phyloP scores from a whole-genome alignment of 2,888 invertebrate species.

The Andrena bicolor region DNA sequence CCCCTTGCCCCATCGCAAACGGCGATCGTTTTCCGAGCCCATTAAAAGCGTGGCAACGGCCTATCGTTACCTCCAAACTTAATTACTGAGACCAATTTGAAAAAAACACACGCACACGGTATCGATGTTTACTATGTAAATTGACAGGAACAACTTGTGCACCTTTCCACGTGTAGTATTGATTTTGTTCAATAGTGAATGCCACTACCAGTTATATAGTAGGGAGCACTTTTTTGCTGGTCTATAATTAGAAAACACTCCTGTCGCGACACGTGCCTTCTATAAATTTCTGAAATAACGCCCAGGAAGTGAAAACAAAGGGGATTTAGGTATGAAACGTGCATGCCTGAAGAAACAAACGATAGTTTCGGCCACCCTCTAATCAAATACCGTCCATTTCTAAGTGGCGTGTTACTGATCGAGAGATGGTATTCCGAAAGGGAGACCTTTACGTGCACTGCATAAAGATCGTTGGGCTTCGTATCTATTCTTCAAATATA shows the following conservation, averaged over 20 bases:
- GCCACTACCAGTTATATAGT: background rate
- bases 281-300: slow-evolving; percentile 22
- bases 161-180: slow-evolving; percentile 26
- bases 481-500: slow-evolving; percentile 58
- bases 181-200: slow-evolving; percentile 34
- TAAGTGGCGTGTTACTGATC: slow-evolving; percentile 42
- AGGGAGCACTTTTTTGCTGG: background rate
- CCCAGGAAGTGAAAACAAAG: slow-evolving; percentile 18
- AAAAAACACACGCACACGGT: slow-evolving; percentile 35
- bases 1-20: slow-evolving; percentile 60
- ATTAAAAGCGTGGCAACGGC: slow-evolving; percentile 63
- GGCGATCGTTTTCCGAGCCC: slow-evolving; percentile 64
- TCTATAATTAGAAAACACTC: background rate
- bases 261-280: background rate
- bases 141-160: slow-evolving; percentile 37
- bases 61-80: slow-evolving; percentile 53
- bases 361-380: slow-evolving; percentile 58
- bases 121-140: slow-evolving; percentile 55
- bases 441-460: slow-evolving; percentile 63
- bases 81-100: slow-evolving; percentile 60
- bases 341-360: slow-evolving; percentile 34
- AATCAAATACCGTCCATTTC: slow-evolving; percentile 73
- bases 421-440: slow-evolving; percentile 63
- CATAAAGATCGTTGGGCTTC: slow-evolving; percentile 68
- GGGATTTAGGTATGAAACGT: slow-evolving; percentile 23